phyloP scores from a whole-genome alignment of 2,888 invertebrate species.

The Eilema caniola region DNA sequence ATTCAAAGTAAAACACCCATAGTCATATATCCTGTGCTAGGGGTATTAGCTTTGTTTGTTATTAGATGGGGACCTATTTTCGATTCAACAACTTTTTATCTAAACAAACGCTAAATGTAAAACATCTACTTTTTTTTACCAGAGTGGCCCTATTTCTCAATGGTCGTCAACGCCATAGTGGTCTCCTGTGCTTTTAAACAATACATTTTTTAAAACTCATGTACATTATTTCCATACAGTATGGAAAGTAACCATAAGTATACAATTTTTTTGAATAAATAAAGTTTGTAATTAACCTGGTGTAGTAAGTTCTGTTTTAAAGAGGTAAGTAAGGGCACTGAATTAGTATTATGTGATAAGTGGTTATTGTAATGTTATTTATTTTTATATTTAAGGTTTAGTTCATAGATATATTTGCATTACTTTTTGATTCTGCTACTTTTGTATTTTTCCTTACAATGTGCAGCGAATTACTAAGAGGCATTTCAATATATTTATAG shows the following conservation, averaged over 20 bases:
- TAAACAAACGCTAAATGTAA: too few species aligned
- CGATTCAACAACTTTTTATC: neutral
- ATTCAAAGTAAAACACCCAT: neutral
- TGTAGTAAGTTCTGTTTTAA: constrained; percentile 32
- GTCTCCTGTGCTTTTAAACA: too few species aligned
- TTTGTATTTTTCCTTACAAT: constrained; percentile 44
- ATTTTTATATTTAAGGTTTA: constrained; percentile 75
- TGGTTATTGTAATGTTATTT: constrained; percentile 81
- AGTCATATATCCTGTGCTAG: neutral
- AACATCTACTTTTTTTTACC: too few species aligned
- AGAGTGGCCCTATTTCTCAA: neutral
- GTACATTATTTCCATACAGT: neutral
- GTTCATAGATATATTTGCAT: constrained; percentile 52
- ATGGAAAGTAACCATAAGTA: neutral
- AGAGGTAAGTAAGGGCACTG: constrained; percentile 37
- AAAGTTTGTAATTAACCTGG: constrained; percentile 46
- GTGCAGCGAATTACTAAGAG: constrained; percentile 44
- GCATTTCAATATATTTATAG: constrained; percentile 52
- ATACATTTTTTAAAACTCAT: neutral
- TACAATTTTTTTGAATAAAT: constrained; percentile 18
- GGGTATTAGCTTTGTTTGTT: neutral
- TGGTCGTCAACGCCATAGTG: neutral
- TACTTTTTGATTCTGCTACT: constrained; percentile 42
- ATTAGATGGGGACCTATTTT: neutral
- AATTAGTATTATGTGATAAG: constrained; percentile 65